phyloP scores from a whole-genome alignment of 2,888 invertebrate species.

The Drosophila prolongata region DNA sequence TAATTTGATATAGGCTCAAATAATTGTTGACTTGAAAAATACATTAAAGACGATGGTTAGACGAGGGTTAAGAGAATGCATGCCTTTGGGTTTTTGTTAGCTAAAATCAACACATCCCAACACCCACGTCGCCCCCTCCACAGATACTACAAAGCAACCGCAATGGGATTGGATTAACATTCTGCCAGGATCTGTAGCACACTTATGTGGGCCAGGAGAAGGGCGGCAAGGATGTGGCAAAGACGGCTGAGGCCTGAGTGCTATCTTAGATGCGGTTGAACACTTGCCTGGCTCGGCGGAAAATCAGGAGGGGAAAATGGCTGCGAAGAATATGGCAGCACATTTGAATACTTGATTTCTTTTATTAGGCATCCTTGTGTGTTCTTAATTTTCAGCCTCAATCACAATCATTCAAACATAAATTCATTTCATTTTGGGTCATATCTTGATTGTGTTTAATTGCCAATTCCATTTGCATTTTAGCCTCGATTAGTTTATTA shows the following conservation, averaged over 20 bases:
- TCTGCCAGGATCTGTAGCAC: conserved; percentile 53
- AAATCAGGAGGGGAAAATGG: conserved; percentile 1
- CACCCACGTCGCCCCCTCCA: not conserved
- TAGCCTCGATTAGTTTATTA: conserved; percentile 7
- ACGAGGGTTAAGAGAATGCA: conserved; percentile 11
- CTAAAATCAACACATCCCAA: conserved; percentile 29
- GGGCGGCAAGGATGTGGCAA: not conserved
- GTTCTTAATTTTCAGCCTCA: conserved; percentile 5
- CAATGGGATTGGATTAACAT: conserved; percentile 76
- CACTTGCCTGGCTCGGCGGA: conserved; percentile 46
- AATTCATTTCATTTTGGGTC: conserved; percentile 1
- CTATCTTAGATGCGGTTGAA: conserved; percentile 67
- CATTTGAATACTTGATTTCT: conserved; percentile 72
- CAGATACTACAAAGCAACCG: conserved; percentile 68
- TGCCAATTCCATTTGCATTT: conserved; percentile 14
- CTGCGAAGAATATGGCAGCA: conserved; percentile 32
- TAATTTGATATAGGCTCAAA: no score
- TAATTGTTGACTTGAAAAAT: not conserved
- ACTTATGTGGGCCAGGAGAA: conserved; percentile 25
- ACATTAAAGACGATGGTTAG: no score
- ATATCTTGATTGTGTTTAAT: conserved; percentile 12
- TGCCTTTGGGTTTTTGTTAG: conserved; percentile 27
- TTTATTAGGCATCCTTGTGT: conserved; percentile 39
- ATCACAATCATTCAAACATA: conserved; percentile 12
- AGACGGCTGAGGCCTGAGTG: conserved; percentile 39